These are phyloP conservation scores for Rhagoletis zephyria DNA, from an alignment of 1,140 invertebrate genomes.

Conservation along the genomic window DNA sequence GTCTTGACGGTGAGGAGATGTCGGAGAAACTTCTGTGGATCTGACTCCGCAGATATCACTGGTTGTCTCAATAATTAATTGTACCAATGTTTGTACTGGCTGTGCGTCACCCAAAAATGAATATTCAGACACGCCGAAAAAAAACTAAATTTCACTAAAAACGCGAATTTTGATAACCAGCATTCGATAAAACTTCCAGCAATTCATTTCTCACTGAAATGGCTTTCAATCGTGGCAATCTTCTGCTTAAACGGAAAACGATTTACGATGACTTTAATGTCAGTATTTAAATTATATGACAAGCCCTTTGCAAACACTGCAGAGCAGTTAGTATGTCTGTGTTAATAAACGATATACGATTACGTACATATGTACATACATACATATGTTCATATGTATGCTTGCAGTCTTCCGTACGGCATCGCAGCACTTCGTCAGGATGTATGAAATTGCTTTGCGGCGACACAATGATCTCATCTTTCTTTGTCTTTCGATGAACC, in stretches of 20 bases:
- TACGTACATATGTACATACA: neutral
- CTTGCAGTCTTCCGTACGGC: neutral
- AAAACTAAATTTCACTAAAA: neutral
- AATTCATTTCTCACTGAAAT: neutral
- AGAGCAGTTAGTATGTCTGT: neutral
- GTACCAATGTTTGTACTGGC: too few relatives aligned
- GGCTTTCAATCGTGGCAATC: neutral
- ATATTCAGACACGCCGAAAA: too few relatives aligned
- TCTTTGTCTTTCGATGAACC: constrained; percentile 34
- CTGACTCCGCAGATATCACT: too few relatives aligned
- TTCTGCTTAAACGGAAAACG: constrained; percentile 9
- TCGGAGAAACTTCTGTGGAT: too few relatives aligned
- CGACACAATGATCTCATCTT: constrained; percentile 51
- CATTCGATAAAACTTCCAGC: neutral
- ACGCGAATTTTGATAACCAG: neutral
- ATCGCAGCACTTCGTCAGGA: neutral
- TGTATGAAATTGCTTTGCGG: constrained; percentile 32
- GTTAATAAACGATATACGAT: constrained; percentile 7
- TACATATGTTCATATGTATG: neutral
- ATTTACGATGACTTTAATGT: constrained; percentile 50
- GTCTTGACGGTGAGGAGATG: too few relatives aligned
- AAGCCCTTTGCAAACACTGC: constrained; percentile 13
- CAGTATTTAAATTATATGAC: constrained; percentile 48
- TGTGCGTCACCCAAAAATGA: too few relatives aligned
- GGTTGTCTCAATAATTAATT: too few relatives aligned